phyloP scores from a whole-genome alignment of 2,888 invertebrate genomes.

The Mythimna lalbum region DNA sequence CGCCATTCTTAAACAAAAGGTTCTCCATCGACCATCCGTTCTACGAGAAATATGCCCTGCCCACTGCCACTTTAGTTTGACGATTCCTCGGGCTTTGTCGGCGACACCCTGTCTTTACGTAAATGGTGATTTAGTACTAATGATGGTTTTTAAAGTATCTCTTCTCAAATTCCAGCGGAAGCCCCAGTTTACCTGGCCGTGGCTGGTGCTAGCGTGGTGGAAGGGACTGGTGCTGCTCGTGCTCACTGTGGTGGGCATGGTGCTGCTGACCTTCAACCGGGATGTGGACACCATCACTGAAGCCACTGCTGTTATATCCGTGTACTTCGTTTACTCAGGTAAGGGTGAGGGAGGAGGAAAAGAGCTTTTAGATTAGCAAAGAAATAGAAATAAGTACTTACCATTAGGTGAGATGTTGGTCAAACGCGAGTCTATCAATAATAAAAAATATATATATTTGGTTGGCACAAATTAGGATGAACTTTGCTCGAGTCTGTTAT shows the following conservation, averaged over 20 bases:
- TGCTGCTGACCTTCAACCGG: conserved; percentile 69
- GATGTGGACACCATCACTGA: conserved; percentile 66
- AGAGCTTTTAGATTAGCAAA: background rate
- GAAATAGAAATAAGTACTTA: too few relatives aligned
- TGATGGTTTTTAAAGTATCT: background rate
- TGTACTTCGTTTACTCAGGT: conserved; percentile 79
- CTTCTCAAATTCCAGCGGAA: conserved; percentile 69
- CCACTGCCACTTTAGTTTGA: too few relatives aligned
- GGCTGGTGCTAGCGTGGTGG: conserved; percentile 76
- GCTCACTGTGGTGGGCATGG: conserved; percentile 73
- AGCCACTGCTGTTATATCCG: conserved; percentile 76
- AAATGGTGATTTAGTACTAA: background rate
- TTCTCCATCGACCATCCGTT: too few relatives aligned
- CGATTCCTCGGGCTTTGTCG: too few relatives aligned
- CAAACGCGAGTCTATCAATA: too few relatives aligned
- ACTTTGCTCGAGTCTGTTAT: too few relatives aligned
- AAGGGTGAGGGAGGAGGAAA: background rate
- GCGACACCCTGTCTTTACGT: too few relatives aligned
- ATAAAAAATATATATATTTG: too few relatives aligned
- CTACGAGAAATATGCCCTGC: too few relatives aligned
- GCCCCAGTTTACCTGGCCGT: conserved; percentile 76
- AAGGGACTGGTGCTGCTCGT: conserved; percentile 70
- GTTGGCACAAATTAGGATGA: too few relatives aligned
- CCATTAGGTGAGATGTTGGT: too few relatives aligned
- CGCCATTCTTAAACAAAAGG: too few relatives aligned